Base-by-base conservation (phyloP, 2,888 invertebrate genomes). In the Oxyscelio sp. region DNA sequence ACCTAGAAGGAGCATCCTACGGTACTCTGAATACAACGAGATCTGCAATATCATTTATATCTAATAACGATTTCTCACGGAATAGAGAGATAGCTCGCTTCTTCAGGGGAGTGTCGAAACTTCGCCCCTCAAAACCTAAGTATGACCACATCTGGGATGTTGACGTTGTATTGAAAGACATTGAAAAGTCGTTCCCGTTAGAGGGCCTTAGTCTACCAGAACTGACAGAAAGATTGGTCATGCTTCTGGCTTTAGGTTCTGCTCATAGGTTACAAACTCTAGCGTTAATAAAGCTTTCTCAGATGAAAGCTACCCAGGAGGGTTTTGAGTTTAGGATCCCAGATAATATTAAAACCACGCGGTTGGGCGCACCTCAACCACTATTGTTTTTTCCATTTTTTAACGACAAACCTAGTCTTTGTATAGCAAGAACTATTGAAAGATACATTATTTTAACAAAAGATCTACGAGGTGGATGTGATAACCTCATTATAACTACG, bases 21-120 rank as follows among this genome's bases (percentile, higher is more conserved):
- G 83, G 87, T 1, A 59, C 85, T 0, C 31, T 87, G 11, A 86
- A 85, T 50, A 71, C 81, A 1, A 43, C 27, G 8, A 58, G 87
- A 17, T 71, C 86, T 2, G 85, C 82, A 0, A 52, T 87, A 8
- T 73, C 84, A 2, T 19, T 87, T 0, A 40, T 87, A 8, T 50
- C 31, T 3, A 48, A 45, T 8, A 52, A 50, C 5, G 77, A 84
- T 6, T 22, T 87, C 0, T 54, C 73, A 1, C 22, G 81, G 6
- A 38, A 73, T 40, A 13, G 22, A 13, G 5, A 21, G 0, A 13
- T 85, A 11, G 56, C 71, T 38, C 24, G 85, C 0, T 83, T 83
- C 54, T 77, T 86, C 24, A 84, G 77, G 45, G 82, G 82, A 3
- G 22, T 83, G 1, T 59, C 21, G 19, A 73, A 22, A 34, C 6